Base-by-base conservation (phyloP, 1,140 invertebrate species). In the Palaemon carinicauda region DNA sequence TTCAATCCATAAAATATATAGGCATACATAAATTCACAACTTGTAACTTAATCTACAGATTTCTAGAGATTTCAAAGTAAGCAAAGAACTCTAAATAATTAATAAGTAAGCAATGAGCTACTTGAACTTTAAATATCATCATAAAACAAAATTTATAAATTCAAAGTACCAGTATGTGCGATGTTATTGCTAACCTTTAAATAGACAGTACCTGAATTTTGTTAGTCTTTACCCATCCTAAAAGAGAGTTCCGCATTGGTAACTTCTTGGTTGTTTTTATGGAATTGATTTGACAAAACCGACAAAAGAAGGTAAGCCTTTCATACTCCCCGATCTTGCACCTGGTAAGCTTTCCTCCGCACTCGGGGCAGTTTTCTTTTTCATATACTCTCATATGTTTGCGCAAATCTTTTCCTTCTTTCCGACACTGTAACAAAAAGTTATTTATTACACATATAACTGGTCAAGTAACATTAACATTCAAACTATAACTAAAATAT, bases 301-400 rank as follows among this genome's bases (percentile, higher is more conserved):
- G 73, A 89, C 91, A 91, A 89, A 89, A 91, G 74, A 90, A 91
- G 3, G 91, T 91, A 27, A 91, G 81, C 41, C 91, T 89, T 12
- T 88, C 89, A 84, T 91, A 90, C 15, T 91, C 90, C 4, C 91
- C 91, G 24, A 90, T 88, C n/a, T 90, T 89, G 77, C 90, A 90
- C 15, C 88, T 90, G 21, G 88, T 89, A 1, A 91, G 86, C 71
- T 89, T 91, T 1, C 85, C 88, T 2, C 82, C 79, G 89, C 90
- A 91, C 87, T 90, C 90, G 0, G 29, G 54, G 88, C 90, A 91
- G 56, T 88, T 90, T 5, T 79, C 77, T 50, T 89, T 90, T 10
- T 89, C 87, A 73, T 91, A 91, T 12, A 91, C 89, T 60, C 90
- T 91, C 88, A 90, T 88, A 83, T 89, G 89, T 74, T 89, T 88